A percentile compares a stretch with the other conserved stretches of the same genome.
phyloP scores from a whole-genome alignment of 1,140 invertebrate species.

The Magallana ariakensis region DNA sequence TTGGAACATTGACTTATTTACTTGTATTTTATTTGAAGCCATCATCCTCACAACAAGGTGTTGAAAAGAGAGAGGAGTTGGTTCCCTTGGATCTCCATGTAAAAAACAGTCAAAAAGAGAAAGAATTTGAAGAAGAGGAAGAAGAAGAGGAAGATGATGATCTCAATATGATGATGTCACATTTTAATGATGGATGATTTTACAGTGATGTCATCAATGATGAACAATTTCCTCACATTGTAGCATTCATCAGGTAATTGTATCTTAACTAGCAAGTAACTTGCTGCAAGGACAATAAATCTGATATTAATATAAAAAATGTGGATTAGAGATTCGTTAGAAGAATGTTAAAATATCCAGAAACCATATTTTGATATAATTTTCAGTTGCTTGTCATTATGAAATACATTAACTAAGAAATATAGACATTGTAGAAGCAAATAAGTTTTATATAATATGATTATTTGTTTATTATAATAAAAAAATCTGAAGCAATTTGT shows the following conservation, averaged over 20 bases:
- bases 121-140: slow-evolving; percentile 17
- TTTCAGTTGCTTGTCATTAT: too few species aligned
- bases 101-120: background rate
- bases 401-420: too few species aligned
- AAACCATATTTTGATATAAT: too few species aligned
- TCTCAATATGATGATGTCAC: slow-evolving; percentile 25
- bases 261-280: background rate
- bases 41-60: background rate
- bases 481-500: too few species aligned
- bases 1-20: background rate
- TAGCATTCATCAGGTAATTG: background rate
- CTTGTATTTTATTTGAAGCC: slow-evolving; percentile 11
- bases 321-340: too few species aligned
- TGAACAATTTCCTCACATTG: background rate
- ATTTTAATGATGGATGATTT: slow-evolving; percentile 10
- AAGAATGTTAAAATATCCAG: too few species aligned
- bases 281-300: background rate
- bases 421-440: too few species aligned
- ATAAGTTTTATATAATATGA: too few species aligned
- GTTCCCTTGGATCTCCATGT: slow-evolving; percentile 45
- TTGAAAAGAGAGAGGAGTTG: slow-evolving; percentile 34
- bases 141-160: slow-evolving; percentile 48
- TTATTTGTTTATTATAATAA: too few species aligned
- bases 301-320: background rate
- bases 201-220: background rate